Percentiles rank a stretch among this genome's conserved stretches.
Evolutionary conservation across 2,113 vertebrate genomes (phyloP).

Genomic region (Anoplopoma fimbria): DNA sequence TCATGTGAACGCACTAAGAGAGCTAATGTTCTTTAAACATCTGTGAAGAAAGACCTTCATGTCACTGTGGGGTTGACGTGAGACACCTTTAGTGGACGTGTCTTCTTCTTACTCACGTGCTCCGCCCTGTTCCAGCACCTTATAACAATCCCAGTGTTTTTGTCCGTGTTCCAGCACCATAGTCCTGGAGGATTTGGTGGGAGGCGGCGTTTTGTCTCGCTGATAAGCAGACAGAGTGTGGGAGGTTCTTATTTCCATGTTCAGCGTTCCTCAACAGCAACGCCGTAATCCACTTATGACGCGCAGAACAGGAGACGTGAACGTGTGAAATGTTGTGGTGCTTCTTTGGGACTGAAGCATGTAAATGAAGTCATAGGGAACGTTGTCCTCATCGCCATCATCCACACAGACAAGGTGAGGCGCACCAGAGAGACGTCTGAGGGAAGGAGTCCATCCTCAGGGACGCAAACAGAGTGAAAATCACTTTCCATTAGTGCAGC

Average conservation of each 20-base stretch:
- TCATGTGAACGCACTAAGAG: neutral
- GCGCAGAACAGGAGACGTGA: neutral
- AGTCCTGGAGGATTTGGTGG: neutral
- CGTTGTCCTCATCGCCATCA: neutral
- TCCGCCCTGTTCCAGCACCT: neutral
- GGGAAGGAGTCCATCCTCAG: neutral
- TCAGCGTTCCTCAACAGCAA: neutral
- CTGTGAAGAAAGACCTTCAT: neutral
- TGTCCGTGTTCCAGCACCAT: neutral
- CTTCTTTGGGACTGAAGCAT: neutral
- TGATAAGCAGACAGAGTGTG: slow-evolving; percentile 10
- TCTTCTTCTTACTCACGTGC: neutral
- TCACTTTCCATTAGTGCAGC: neutral
- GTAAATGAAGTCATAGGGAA: neutral
- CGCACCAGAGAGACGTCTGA: neutral
- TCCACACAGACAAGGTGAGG: neutral
- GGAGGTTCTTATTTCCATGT: slow-evolving; percentile 19
- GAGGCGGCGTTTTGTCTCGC: neutral
- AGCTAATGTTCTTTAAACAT: neutral
- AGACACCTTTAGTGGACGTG: neutral
- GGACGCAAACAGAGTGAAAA: neutral
- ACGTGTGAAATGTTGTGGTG: neutral
- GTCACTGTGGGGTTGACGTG: neutral
- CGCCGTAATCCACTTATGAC: slow-evolving; percentile 8
- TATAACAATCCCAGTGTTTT: no score